Base-by-base conservation (phyloP, 2,888 invertebrate species). In the Rhopalosiphum nymphaeae region DNA sequence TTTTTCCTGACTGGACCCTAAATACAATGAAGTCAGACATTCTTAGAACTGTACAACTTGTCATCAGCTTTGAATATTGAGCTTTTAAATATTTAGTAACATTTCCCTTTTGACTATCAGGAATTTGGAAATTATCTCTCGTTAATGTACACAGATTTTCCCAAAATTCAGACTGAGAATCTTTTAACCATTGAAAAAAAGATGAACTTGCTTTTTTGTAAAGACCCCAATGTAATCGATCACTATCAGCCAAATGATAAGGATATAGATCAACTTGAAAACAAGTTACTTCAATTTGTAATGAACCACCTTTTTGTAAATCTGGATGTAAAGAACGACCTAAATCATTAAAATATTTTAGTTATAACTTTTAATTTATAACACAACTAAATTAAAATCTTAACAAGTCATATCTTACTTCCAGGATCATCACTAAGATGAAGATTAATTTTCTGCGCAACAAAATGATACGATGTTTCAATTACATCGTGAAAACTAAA, bases 391-490 rank as follows among this genome's bases (percentile, higher is more conserved):
- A 85, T 88, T 92, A 94, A 53, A 36, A 85, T 86, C 56, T 94
- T 86, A 94, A 91, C 36, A 94, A 94, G 94, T 36, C 25, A 94
- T 94, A 90, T 96, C 97, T 97, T 96, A 98, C 98, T 96, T 95
- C 98, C 98, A 95, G 98, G 97, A 96, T 99, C 99, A 96, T 99
- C 99, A 96, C 99, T 99, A 67, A 99, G 97, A 96, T 99, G 99
- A 94, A 99, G 96, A 96, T 99, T 99, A 95, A 99, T 98, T 95
- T 98, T 97, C 95, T 98, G 98, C 94, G 98, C 98, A 91, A 98
- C 97, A 96, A 99, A 97, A 96, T 99, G 99, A 96, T 99, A 99
- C 0, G 99, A 99, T 0, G 99, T 99, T 96, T 99, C 99, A 0
- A 98, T 97, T n/a, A 99, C 98, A 96, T 99, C 99, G 96, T 98